Base-by-base conservation (phyloP, 2,113 vertebrate genomes). In the Saccopteryx bilineata region DNA sequence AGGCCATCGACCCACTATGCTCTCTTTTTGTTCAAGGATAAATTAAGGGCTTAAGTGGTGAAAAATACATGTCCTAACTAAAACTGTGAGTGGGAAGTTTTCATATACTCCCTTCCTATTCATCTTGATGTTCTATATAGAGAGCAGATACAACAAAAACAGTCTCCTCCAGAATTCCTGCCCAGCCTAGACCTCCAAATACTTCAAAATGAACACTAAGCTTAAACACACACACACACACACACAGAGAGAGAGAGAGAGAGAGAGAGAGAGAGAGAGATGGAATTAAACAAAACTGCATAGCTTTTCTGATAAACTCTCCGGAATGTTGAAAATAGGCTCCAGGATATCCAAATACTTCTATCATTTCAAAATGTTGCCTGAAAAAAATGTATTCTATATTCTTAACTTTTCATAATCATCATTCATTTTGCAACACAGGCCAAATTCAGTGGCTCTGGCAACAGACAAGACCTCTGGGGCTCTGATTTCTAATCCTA, bases 321-420 rank as follows among this genome's bases (percentile, higher is more conserved):
- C 60, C 26, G 61, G 13, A 94, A 86, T 52, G 11, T 33, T 76
- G 69, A 89, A 96, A 95, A 93, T 23, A 81, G 17, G 15, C 61
- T 94, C 65, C 5, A 93, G 72, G 33, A 94, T 91, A 96, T 69
- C 28, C 6, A 56, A 46, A 72, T 17, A 33, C 18, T 83, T 75
- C 48, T 93, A 95, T 91, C 58, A 94, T 83, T 97, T 95, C 89
- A 48, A 97, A 97, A 86, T 46, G 1, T 2, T 95, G 48, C 81
- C 48, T 71, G 60, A 90, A 89, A 89, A 90, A 93, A 80, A 83
- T 39, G 8, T 75, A 83, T 90, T 81, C 71, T 63, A 28, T 85
- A 63, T 28, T 80, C 63, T 91, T 96, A 96, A 91, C 80, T 94
- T 82, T 94, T 83, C 78, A 83, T 89, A 94, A 89, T 76, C 89